Base-by-base conservation (phyloP, 2,797 vertebrate species). In the Crax fasciolata region DNA sequence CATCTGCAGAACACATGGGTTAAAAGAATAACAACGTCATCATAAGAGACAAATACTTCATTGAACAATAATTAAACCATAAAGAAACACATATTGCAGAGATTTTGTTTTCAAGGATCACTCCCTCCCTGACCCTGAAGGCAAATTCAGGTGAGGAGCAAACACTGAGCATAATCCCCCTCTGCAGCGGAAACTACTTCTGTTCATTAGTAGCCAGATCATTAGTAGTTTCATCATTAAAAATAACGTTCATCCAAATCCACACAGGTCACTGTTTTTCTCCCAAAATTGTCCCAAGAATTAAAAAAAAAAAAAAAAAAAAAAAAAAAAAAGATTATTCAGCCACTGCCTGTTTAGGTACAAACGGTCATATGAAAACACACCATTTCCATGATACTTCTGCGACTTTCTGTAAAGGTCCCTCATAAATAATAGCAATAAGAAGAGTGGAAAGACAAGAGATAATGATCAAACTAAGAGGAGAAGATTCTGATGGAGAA, bases 1-100 rank as follows among this genome's bases (percentile, higher is more conserved):
- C 99, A 99, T 98, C 97, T 97, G 96, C 94, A 96, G 97, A 97
- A 94, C 89, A 91, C 54, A 95, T 2, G 41, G 23, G 28, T 86
- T 73, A 67, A 77, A 61, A 95, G 61, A 76, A 68, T 19, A 87
- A 86, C 0, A 84, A 84, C 11, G 24, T 78, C 55, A 84, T 18
- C 32, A 78, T 4, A 79, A 23, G 48, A 5, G 44, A 57, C 76
- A 84, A 92, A 57, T 58, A 77, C 41, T 43, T 79, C 21, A 93
- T 27, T 30, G 23, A 58, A 46, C 21, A 63, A 51, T 35, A 74
- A 68, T 48, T 74, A 49, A 79, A 75, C 38, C n/a, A 49, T 57
- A 77, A 57, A 59, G 20, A 87, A 86, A 1, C 43, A 78, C 44
- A 35, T 27, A 78, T 1, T 8, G 32, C 25, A 49, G 54, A 76